Base-by-base conservation (phyloP, 2,888 invertebrate species). In the Acronicta leporina region DNA sequence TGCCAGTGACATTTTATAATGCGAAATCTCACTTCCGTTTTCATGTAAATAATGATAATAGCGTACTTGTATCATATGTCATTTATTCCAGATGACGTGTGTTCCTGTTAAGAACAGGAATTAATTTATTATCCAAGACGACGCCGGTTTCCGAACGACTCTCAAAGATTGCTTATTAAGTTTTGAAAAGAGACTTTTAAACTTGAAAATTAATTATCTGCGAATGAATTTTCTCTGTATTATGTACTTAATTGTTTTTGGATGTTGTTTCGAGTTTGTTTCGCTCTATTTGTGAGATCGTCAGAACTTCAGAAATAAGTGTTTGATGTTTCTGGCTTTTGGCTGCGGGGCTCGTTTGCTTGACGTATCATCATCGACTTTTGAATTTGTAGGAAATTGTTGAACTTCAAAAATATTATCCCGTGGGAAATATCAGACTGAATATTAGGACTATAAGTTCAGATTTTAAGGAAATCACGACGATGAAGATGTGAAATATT, bases 171-270 rank as follows among this genome's bases (percentile, higher is more conserved):
- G 50, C 63, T 70, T 62, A 75, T 60, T 73, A 78, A 78, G 73
- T 69, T 73, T 61, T 50, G 61, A 38, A 66, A 59, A 73, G 63
- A 65, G 63, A 78, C 73, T 76, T 78, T 76, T 62, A 70, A 75
- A 63, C 67, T 77, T 70, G 40, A 48, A 63, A 78, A 78, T 78
- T 77, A 77, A 77, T 77, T 78, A 76, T 75, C 79, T 75, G 69
- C 63, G 59, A 78, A 75, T 75, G 65, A 76, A 70, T 78, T 69
- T 69, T 49, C 53, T 64, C 69, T 58, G 76, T 73, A 63, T 75
- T 78, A 73, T 75, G 73, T 65, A 77, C 76, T 78, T 78, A 78
- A 77, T 77, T 77, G 76, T 78, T 77, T 74, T 65, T 59, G 49
- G 51, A 68, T 75, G 65, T 72, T 74, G 61, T 75, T 77, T 13